Percentiles rank a stretch among this genome's conserved stretches.
phyloP scores from a whole-genome alignment of 2,888 invertebrate genomes.

The Drosophila paramelanica region DNA sequence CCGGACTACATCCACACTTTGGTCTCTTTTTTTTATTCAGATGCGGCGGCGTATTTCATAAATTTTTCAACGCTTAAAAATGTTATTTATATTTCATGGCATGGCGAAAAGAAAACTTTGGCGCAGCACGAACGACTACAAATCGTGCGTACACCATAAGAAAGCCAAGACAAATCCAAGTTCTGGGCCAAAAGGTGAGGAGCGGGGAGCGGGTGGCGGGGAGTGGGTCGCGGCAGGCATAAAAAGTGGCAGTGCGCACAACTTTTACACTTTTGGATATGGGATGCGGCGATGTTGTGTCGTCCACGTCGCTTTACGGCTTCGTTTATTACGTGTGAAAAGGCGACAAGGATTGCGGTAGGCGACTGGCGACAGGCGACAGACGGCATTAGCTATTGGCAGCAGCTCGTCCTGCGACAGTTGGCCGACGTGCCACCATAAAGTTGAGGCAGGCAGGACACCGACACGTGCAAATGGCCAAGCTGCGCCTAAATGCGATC shows the following conservation, averaged over 20 bases:
- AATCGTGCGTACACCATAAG: conserved; percentile 71
- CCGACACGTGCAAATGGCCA: conserved; percentile 59
- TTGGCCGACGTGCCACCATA: conserved; percentile 48
- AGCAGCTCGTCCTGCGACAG: conserved; percentile 56
- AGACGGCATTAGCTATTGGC: neutral
- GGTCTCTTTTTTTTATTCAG: conserved; percentile 6
- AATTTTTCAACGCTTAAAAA: conserved; percentile 78
- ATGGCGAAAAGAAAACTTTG: conserved; percentile 70
- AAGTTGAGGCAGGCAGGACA: conserved; percentile 54
- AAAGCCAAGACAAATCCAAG: conserved; percentile 56
- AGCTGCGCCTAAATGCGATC: conserved; percentile 62
- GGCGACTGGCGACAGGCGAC: conserved; percentile 19
- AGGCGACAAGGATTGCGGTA: conserved; percentile 51
- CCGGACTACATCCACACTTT: conserved; percentile 4
- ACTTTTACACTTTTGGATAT: conserved; percentile 62
- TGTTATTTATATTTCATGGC: conserved; percentile 81
- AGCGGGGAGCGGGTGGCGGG: no score
- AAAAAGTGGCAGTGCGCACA: conserved; percentile 26
- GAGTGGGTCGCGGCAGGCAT: neutral
- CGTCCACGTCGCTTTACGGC: conserved; percentile 69
- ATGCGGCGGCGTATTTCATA: conserved; percentile 74
- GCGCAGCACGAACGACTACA: conserved; percentile 79
- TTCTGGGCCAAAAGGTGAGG: neutral
- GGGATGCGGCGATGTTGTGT: conserved; percentile 34
- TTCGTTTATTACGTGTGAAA: conserved; percentile 78